Evolutionary conservation across 2,797 vertebrate genomes (phyloP), one percentile per base, ranked within the genome.

Genomic region (Pangasius larnaudii): DNA sequence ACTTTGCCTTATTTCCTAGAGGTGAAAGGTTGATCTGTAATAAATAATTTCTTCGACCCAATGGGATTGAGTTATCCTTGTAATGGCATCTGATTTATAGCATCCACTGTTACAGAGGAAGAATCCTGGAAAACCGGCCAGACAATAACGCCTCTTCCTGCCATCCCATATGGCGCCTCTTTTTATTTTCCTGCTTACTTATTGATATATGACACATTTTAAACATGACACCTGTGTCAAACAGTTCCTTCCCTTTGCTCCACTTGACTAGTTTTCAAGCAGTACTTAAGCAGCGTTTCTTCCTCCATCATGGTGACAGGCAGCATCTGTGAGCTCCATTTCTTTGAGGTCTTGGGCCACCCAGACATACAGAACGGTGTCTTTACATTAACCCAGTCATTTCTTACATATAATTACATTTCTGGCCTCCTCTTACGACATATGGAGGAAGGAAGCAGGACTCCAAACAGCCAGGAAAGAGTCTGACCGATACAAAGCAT

Each of bases 171-270:
- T 49, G 59, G 39, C 59, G 7, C 80, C 59, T 49, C 39, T 39
- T 63, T n/a, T 42, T n/a, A 65, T 82, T 18, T 11, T 7, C 59
- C 80, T 30, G 59, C 85, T 86, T 90, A 89, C 91, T 96, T 96
- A 96, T 94, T 97, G 96, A 97, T 97, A 95, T 94, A 95, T 94
- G 95, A 94, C 89, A 89, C 91, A 95, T 95, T 97, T 96, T 97
- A 96, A 96, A 97, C 93, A 92, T 94, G 96, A 96, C 96, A 97
- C 96, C 95, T 96, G 94, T 96, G 95, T 95, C 94, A 94, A 94
- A 94, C 0, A 83, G 95, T 63, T n/a, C 30, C 24, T 63, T 82
- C 59, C 36, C 24, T 67, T 80, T 56, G 61, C 42, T 85, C 94
- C 95, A 59, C 80, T 96, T 95, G 95, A 94, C 94, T 92, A 92